These are phyloP conservation scores for Sebastes vulpes DNA, from an alignment of 2,797 vertebrate genomes.

Conservation along the genomic window DNA sequence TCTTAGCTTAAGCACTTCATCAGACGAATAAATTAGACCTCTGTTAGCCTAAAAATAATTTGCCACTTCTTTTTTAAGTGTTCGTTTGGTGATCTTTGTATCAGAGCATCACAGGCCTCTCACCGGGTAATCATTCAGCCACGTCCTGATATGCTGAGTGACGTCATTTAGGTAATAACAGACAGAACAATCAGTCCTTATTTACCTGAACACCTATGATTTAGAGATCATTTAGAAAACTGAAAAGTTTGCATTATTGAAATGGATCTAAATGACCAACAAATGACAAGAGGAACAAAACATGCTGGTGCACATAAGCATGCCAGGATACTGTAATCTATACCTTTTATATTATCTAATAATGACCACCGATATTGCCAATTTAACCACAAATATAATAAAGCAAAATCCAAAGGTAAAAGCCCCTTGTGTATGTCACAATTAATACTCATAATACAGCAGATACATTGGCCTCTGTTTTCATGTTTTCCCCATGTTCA, in stretches of 20 bases:
- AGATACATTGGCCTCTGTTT: neutral
- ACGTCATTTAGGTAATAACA: constrained; percentile 16
- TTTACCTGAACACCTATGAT: constrained; percentile 10
- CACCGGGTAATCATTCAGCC: constrained; percentile 46
- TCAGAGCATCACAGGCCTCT: constrained; percentile 61
- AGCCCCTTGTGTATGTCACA: neutral
- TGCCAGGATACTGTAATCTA: neutral
- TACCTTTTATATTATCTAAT: neutral
- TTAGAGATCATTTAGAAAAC: neutral
- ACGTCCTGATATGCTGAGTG: constrained; percentile 17
- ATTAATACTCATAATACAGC: neutral
- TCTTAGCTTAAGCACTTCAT: constrained; percentile 88
- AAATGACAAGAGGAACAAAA: neutral
- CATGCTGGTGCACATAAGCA: neutral
- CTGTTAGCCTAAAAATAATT: constrained; percentile 86
- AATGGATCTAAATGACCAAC: neutral
- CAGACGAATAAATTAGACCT: constrained; percentile 89
- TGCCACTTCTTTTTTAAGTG: constrained; percentile 78
- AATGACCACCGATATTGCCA: neutral
- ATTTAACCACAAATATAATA: neutral
- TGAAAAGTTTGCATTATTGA: neutral
- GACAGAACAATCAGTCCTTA: neutral
- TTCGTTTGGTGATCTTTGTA: constrained; percentile 74
- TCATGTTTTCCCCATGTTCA: neutral
- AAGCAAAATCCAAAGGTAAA: neutral